A percentile compares a stretch with the other conserved stretches of the same genome.
phyloP scores from a whole-genome alignment of 2,113 vertebrate species.

The Rhizomys pruinosus region DNA sequence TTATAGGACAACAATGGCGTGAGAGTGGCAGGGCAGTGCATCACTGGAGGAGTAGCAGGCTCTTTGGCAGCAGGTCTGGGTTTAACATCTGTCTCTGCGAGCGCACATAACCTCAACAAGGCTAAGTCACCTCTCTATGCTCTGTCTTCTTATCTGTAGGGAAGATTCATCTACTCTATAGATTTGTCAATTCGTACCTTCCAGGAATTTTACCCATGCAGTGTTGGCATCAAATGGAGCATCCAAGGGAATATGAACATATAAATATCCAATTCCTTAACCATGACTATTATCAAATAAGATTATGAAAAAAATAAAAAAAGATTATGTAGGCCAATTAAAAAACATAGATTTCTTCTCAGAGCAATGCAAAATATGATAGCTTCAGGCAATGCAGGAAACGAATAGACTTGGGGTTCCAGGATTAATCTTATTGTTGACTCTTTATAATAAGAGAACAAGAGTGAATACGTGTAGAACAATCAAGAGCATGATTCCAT shows the following conservation, averaged over 20 bases:
- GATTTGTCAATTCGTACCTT: not conserved
- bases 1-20: no score
- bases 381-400: not conserved
- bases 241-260: not conserved
- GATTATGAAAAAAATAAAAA: no score
- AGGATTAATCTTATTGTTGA: not conserved
- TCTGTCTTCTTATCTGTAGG: not conserved
- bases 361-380: not conserved
- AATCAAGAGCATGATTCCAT: not conserved
- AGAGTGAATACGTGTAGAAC: not conserved
- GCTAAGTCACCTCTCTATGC: not conserved
- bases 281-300: not conserved
- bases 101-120: not conserved
- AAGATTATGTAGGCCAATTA: not conserved
- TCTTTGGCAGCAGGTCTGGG: not conserved
- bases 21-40: not conserved
- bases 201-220: not conserved
- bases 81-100: not conserved
- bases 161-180: not conserved
- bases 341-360: not conserved
- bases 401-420: not conserved
- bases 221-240: not conserved
- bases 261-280: constrained; percentile 10
- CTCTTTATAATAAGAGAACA: not conserved
- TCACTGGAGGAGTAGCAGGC: no score